Conservation (phyloP, 1,140 invertebrate genomes). For the Tribolium madens region DNA sequence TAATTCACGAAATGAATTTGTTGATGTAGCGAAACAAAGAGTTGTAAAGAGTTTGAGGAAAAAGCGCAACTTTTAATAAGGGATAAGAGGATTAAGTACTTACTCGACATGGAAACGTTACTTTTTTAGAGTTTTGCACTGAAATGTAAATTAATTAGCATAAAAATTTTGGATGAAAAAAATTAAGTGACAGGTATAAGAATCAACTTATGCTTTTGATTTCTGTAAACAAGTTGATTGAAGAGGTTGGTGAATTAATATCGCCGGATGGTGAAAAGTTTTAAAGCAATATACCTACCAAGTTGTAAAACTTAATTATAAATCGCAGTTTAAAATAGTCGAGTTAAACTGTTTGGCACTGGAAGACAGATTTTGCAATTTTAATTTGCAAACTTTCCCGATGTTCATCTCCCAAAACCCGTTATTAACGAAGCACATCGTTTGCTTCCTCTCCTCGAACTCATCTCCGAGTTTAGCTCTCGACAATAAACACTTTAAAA, state of each 20-base stretch:
- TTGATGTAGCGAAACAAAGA: slow-evolving; percentile 26
- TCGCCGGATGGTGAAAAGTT: slow-evolving; percentile 29
- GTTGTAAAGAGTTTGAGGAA: slow-evolving; percentile 15
- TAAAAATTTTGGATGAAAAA: slow-evolving; percentile 4
- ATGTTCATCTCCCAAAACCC: slow-evolving; percentile 48
- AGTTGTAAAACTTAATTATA: slow-evolving; percentile 53
- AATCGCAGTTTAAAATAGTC: slow-evolving; percentile 50
- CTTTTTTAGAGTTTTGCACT: slow-evolving; percentile 13
- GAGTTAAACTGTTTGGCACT: slow-evolving; percentile 49
- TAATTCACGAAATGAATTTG: slow-evolving; percentile 12
- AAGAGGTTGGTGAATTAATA: slow-evolving; percentile 12
- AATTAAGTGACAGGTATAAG: not conserved
- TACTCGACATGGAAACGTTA: slow-evolving; percentile 37
- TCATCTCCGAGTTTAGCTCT: slow-evolving; percentile 2
- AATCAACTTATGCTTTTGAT: slow-evolving; percentile 6
- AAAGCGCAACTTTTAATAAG: slow-evolving; percentile 33
- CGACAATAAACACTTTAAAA: slow-evolving; percentile 35
- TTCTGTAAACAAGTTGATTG: slow-evolving; percentile 23
- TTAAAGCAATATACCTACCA: slow-evolving; percentile 50
- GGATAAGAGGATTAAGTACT: slow-evolving; percentile 35
- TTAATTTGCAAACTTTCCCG: slow-evolving; percentile 52
- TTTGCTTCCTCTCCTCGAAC: slow-evolving; percentile 43
- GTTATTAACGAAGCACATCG: slow-evolving; percentile 49
- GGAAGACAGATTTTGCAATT: slow-evolving; percentile 53
- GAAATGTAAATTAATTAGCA: slow-evolving; percentile 35